phyloP scores from a whole-genome alignment of 2,888 invertebrate genomes.

The Eudemis profundana region DNA sequence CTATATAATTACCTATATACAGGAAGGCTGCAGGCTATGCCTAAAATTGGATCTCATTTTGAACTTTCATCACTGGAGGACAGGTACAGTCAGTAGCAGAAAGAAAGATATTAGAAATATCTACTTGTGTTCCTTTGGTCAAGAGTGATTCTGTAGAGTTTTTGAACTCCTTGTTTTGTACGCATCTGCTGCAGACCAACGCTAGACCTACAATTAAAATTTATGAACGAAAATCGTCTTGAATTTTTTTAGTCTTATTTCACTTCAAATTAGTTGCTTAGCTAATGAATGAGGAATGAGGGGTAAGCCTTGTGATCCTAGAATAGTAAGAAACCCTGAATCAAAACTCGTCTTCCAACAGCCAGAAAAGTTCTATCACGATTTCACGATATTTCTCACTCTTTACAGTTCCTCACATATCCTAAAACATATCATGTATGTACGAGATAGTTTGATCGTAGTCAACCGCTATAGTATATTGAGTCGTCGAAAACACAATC shows the following conservation, averaged over 20 bases:
- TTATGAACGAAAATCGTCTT: too few relatives aligned
- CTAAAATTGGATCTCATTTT: too few relatives aligned
- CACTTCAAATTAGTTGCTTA: neutral
- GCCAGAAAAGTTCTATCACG: neutral
- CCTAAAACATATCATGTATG: constrained; percentile 39
- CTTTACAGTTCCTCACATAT: constrained; percentile 39
- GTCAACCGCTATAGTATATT: neutral
- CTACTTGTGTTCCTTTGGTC: too few relatives aligned
- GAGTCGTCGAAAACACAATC: neutral
- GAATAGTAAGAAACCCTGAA: constrained; percentile 15
- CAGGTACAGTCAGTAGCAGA: too few relatives aligned
- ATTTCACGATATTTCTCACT: neutral
- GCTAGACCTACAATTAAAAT: too few relatives aligned
- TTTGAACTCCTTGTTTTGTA: too few relatives aligned
- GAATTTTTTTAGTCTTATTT: neutral
- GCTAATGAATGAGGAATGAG: constrained; percentile 4
- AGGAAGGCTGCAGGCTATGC: too few relatives aligned
- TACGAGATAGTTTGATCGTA: constrained; percentile 19
- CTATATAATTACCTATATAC: too few relatives aligned
- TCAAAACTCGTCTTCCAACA: constrained; percentile 28
- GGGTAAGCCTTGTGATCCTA: neutral
- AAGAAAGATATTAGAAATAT: too few relatives aligned
- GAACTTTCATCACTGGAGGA: too few relatives aligned
- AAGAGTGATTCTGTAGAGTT: too few relatives aligned
- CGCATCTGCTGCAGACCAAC: too few relatives aligned